These are phyloP conservation scores for Drosophila quinaria DNA, from an alignment of 2,888 invertebrate species.

Conservation along the genomic window DNA sequence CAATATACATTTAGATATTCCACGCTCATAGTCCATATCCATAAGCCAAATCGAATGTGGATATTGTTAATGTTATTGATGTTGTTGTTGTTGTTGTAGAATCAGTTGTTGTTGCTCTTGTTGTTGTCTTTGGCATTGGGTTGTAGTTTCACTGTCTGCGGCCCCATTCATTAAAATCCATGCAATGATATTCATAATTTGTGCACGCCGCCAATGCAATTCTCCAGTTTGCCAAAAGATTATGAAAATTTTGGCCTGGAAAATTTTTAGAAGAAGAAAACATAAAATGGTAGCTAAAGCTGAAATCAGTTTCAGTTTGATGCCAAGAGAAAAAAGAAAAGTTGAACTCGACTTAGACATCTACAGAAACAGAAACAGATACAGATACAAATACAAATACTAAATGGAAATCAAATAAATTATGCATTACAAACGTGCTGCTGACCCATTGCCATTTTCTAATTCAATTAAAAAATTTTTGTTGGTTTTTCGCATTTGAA, in stretches of 20 bases:
- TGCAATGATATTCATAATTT: slow-evolving; percentile 66
- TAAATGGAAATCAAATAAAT: slow-evolving; percentile 67
- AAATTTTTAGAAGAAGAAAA: slow-evolving; percentile 20
- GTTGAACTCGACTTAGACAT: slow-evolving; percentile 43
- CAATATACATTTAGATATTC: slow-evolving; percentile 35
- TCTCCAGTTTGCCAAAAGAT: slow-evolving; percentile 80
- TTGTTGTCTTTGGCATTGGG: slow-evolving; percentile 27
- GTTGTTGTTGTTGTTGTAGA: slow-evolving; percentile 8
- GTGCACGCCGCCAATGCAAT: slow-evolving; percentile 58
- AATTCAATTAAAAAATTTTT: slow-evolving; percentile 78
- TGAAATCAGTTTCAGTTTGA: slow-evolving; percentile 57
- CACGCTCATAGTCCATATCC: slow-evolving; percentile 38
- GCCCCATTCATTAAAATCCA: slow-evolving; percentile 55
- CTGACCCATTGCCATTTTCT: slow-evolving; percentile 82
- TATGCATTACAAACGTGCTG: slow-evolving; percentile 82
- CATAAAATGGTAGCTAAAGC: slow-evolving; percentile 7
- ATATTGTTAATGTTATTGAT: slow-evolving; percentile 7
- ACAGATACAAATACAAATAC: slow-evolving; percentile 37
- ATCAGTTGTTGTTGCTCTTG: slow-evolving; percentile 13
- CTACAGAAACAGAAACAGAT: not conserved
- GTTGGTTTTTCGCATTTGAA: slow-evolving; percentile 68
- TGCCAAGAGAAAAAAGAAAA: slow-evolving; percentile 15
- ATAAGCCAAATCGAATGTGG: slow-evolving; percentile 41
- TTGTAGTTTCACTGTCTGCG: slow-evolving; percentile 38
- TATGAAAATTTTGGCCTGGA: slow-evolving; percentile 84